These are phyloP conservation scores for Helarctos malayanus DNA, from an alignment of 2,797 vertebrate genomes.

Conservation along the genomic window DNA sequence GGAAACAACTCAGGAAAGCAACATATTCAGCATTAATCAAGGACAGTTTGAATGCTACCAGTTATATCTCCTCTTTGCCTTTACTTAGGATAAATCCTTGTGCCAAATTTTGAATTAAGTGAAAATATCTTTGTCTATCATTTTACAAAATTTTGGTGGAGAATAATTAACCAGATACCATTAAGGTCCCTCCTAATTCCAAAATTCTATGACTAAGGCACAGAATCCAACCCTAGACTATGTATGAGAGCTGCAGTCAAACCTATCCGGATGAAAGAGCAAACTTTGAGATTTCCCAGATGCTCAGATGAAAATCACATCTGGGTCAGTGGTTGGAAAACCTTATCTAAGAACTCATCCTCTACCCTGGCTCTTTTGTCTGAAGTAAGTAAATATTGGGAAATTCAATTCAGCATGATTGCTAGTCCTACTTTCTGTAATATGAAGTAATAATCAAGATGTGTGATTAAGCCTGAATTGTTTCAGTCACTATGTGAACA, in stretches of 20 bases:
- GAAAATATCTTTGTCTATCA: background rate
- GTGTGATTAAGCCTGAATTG: background rate
- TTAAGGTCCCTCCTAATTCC: background rate
- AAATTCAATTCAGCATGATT: background rate
- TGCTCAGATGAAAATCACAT: background rate
- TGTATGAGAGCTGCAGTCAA: background rate
- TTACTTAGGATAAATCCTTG: conserved; percentile 40
- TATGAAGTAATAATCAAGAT: background rate
- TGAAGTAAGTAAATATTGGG: background rate
- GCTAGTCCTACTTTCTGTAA: background rate
- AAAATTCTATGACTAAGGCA: background rate
- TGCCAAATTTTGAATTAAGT: conserved; percentile 27
- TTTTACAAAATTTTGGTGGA: conserved; percentile 15
- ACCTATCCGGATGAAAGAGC: background rate
- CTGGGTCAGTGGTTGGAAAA: background rate
- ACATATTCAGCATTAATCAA: conserved; percentile 71
- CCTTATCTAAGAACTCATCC: background rate
- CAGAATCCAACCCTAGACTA: background rate
- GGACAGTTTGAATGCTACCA: background rate
- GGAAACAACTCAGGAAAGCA: conserved; percentile 64
- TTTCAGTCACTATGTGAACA: background rate
- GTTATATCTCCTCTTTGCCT: conserved; percentile 1
- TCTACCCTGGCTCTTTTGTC: background rate
- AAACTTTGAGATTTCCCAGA: background rate
- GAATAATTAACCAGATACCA: background rate